Percentiles rank a stretch among this genome's conserved stretches.
phyloP scores from a whole-genome alignment of 1,140 invertebrate genomes.

The Lutraria rhynchaena region DNA sequence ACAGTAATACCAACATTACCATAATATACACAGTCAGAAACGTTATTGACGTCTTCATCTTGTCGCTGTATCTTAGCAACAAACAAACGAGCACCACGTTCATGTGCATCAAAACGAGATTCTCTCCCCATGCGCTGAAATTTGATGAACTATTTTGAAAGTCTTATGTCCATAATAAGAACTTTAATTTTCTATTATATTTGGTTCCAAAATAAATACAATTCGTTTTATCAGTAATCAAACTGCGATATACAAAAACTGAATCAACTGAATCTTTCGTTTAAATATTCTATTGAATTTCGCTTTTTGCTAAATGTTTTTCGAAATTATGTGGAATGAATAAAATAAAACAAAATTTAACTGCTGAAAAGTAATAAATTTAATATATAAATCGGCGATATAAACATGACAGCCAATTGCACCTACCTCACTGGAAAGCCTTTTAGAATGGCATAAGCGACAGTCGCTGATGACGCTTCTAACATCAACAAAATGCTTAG shows the following conservation, averaged over 20 bases:
- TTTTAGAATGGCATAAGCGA: constrained; percentile 64
- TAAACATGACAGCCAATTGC: background rate
- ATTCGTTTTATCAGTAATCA: too few species aligned
- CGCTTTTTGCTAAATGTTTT: background rate
- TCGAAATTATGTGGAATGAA: background rate
- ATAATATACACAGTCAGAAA: constrained; percentile 64
- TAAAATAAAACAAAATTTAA: background rate
- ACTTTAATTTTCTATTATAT: too few species aligned
- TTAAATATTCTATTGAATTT: too few species aligned
- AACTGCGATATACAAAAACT: too few species aligned
- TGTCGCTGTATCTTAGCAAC: constrained; percentile 63
- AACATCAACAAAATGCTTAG: constrained; percentile 62
- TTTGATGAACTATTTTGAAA: too few species aligned
- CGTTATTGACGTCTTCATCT: constrained; percentile 56
- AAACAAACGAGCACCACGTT: constrained; percentile 65
- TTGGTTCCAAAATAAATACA: too few species aligned
- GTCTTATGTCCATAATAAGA: too few species aligned
- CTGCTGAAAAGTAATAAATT: background rate
- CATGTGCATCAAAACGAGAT: constrained; percentile 66
- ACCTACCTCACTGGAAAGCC: constrained; percentile 64
- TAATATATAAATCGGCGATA: background rate
- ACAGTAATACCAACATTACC: constrained; percentile 63
- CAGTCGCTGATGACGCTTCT: constrained; percentile 59
- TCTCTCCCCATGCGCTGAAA: constrained; percentile 68
- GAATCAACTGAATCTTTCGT: too few species aligned